phyloP scores from a whole-genome alignment of 2,113 vertebrate genomes.

The Phoxinus phoxinus region DNA sequence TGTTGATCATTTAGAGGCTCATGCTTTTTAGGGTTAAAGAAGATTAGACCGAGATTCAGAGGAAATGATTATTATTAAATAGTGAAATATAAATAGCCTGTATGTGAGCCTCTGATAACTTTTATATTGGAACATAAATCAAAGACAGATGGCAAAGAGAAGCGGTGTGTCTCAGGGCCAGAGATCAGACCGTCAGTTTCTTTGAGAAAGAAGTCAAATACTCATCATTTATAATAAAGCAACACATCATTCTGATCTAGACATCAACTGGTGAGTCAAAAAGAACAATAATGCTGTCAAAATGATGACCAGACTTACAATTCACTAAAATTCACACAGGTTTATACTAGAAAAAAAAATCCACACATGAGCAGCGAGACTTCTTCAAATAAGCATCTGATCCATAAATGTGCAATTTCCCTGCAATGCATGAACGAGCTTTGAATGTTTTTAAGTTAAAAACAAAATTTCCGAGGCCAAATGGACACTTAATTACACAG shows the following conservation, averaged over 20 bases:
- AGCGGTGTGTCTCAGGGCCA: not conserved
- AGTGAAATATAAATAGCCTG: not conserved
- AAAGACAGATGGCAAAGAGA: not conserved
- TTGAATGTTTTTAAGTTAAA: not conserved
- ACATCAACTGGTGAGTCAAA: not conserved
- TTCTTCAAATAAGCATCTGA: not conserved
- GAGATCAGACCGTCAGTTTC: not conserved
- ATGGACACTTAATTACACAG: constrained; percentile 39
- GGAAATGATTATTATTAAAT: not conserved
- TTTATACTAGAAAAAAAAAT: too few relatives aligned
- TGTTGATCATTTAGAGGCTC: not conserved
- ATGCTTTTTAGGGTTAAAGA: not conserved
- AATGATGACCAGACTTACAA: not conserved
- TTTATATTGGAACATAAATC: constrained; percentile 7
- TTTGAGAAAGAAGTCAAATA: not conserved
- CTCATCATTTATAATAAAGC: not conserved
- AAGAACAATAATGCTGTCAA: not conserved
- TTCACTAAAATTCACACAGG: not conserved
- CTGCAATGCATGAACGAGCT: not conserved
- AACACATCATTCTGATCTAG: not conserved
- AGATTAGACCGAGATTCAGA: not conserved
- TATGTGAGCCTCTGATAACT: not conserved
- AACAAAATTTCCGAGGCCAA: constrained; percentile 5
- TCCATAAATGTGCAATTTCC: not conserved
- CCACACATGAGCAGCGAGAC: not conserved